These are phyloP conservation scores for Philonicus albiceps DNA, from an alignment of 2,888 invertebrate species.

Conservation along the genomic window DNA sequence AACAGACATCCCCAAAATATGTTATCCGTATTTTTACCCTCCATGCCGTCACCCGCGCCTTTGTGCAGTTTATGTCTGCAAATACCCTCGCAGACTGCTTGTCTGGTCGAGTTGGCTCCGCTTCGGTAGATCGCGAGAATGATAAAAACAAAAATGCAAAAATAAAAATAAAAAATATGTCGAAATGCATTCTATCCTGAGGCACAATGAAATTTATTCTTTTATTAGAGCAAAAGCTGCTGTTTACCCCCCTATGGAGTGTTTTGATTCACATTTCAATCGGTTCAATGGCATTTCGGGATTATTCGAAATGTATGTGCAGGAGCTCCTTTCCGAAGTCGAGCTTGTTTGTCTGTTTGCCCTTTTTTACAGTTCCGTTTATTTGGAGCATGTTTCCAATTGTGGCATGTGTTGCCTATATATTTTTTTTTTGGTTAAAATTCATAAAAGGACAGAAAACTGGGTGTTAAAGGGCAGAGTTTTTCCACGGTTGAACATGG, in stretches of 20 bases:
- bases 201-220: constrained; percentile 16
- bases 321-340: background rate
- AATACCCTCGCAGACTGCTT: background rate
- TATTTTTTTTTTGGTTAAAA: background rate
- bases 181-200: background rate
- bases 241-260: background rate
- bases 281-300: background rate
- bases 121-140: background rate
- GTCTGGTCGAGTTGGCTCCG: background rate
- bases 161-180: background rate
- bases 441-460: background rate
- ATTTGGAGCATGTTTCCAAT: background rate
- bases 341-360: background rate
- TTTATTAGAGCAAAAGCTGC: constrained; percentile 4
- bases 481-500: background rate
- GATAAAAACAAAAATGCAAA: background rate
- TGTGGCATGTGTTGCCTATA: background rate
- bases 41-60: background rate
- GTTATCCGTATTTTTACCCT: background rate
- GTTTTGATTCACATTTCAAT: background rate
- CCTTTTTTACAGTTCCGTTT: background rate
- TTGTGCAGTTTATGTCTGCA: background rate
- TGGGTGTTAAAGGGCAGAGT: background rate
- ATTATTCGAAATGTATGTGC: background rate
- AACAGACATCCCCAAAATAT: background rate